These are phyloP conservation scores for Cosmopolites sordidus DNA, from an alignment of 2,888 invertebrate genomes.

Conservation along the genomic window DNA sequence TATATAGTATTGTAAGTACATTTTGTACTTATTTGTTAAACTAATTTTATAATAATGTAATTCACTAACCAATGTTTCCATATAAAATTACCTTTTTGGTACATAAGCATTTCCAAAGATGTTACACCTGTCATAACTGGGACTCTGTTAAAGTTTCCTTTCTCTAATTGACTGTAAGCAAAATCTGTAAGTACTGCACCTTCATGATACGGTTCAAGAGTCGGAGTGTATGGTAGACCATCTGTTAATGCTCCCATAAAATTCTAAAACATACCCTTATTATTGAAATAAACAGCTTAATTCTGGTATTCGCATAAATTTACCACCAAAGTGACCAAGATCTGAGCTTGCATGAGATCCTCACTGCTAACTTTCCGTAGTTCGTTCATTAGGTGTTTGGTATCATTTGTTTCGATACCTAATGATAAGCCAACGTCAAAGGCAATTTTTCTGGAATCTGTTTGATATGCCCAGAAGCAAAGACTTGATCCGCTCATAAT, in stretches of 20 bases:
- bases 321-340: slow-evolving; percentile 3
- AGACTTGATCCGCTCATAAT: slow-evolving; percentile 49
- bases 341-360: slow-evolving; percentile 3
- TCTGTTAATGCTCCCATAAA: slow-evolving; percentile 26
- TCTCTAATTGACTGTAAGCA: slow-evolving; percentile 20
- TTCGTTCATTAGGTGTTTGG: slow-evolving; percentile 9
- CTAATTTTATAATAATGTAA: no score
- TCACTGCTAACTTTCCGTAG: slow-evolving; percentile 7
- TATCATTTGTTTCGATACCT: slow-evolving; percentile 17
- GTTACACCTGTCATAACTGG: slow-evolving; percentile 55
- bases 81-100: slow-evolving; percentile 30
- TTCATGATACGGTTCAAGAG: slow-evolving; percentile 23
- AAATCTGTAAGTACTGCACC: slow-evolving; percentile 28
- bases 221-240: slow-evolving; percentile 30
- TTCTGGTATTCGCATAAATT: background rate
- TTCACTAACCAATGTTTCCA: no score
- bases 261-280: slow-evolving; percentile 4
- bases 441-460: slow-evolving; percentile 15
- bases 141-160: slow-evolving; percentile 34
- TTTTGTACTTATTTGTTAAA: no score
- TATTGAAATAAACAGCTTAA: background rate
- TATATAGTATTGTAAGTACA: no score
- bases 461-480: slow-evolving; percentile 35
- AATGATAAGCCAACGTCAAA: slow-evolving; percentile 17
- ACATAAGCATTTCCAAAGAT: slow-evolving; percentile 45